phyloP scores from a whole-genome alignment of 2,888 invertebrate species.

The Octonoba sinensis region DNA sequence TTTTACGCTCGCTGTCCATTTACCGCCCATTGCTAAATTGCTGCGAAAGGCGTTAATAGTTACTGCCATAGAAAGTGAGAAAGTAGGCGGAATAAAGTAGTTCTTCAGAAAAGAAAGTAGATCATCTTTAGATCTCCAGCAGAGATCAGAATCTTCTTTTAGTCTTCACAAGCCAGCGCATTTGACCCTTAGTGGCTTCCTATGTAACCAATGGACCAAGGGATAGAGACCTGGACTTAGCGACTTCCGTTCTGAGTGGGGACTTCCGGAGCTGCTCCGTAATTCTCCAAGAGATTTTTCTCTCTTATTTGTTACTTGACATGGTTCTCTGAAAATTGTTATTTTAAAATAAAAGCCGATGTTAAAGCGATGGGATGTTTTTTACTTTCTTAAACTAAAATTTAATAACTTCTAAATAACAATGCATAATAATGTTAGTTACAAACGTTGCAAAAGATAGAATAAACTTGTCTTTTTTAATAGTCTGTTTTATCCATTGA shows the following conservation, averaged over 20 bases:
- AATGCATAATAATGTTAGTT: no score
- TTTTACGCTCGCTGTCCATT: conserved; percentile 27
- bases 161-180: conserved; percentile 37
- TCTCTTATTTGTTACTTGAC: no score
- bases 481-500: no score
- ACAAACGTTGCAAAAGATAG: no score
- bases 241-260: conserved; percentile 46
- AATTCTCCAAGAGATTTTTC: conserved; percentile 8
- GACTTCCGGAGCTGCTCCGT: conserved; percentile 32
- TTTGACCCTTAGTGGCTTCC: conserved; percentile 61
- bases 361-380: no score
- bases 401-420: no score
- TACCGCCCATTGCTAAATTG: conserved; percentile 48
- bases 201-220: conserved; percentile 44
- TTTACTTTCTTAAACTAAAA: no score
- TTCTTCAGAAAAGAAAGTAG: conserved; percentile 14
- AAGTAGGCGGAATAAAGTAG: conserved; percentile 52
- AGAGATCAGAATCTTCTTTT: conserved; percentile 45
- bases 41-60: conserved; percentile 26
- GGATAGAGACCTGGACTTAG: conserved; percentile 56
- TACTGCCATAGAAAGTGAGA: conserved; percentile 29
- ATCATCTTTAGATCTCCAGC: conserved; percentile 40
- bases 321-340: no score
- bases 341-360: no score
- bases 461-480: no score